phyloP scores from a whole-genome alignment of 2,888 invertebrate genomes.

The Ceraclea dissimilis region DNA sequence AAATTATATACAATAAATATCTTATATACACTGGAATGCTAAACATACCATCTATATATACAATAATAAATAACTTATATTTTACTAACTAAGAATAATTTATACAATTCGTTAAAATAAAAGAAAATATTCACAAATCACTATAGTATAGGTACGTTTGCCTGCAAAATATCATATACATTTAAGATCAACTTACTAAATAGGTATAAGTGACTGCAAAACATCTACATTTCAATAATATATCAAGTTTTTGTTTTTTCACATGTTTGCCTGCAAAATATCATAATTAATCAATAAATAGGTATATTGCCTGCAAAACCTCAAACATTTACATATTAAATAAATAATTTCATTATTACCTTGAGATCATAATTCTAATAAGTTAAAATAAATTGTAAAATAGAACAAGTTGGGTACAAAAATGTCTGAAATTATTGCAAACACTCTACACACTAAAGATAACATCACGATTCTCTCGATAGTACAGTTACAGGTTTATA shows the following conservation, averaged over 20 bases:
- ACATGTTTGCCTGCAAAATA: too few species aligned
- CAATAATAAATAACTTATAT: not conserved
- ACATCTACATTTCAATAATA: too few species aligned
- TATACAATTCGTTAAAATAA: not conserved
- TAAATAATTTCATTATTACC: slow-evolving; percentile 5
- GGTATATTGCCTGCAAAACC: too few species aligned
- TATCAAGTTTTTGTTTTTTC: too few species aligned
- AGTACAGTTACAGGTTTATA: slow-evolving; percentile 37
- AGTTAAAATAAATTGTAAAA: slow-evolving; percentile 13
- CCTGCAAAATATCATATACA: too few species aligned
- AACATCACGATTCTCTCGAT: slow-evolving; percentile 29
- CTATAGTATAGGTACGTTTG: not conserved
- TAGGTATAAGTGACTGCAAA: too few species aligned
- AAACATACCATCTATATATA: slow-evolving; percentile 4
- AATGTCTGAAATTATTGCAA: slow-evolving; percentile 9
- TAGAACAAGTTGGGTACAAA: not conserved
- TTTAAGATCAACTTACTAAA: too few species aligned
- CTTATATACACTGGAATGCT: slow-evolving; percentile 18
- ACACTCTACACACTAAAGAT: not conserved
- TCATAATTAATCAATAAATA: too few species aligned
- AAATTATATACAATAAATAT: not conserved
- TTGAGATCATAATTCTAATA: slow-evolving; percentile 19
- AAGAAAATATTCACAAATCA: not conserved
- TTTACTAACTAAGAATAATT: not conserved
- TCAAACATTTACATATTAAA: too few species aligned